Evolutionary conservation across 2,113 vertebrate species (phyloP), one percentile per base, ranked within the genome.

Genomic region (Argyrosomus japonicus): DNA sequence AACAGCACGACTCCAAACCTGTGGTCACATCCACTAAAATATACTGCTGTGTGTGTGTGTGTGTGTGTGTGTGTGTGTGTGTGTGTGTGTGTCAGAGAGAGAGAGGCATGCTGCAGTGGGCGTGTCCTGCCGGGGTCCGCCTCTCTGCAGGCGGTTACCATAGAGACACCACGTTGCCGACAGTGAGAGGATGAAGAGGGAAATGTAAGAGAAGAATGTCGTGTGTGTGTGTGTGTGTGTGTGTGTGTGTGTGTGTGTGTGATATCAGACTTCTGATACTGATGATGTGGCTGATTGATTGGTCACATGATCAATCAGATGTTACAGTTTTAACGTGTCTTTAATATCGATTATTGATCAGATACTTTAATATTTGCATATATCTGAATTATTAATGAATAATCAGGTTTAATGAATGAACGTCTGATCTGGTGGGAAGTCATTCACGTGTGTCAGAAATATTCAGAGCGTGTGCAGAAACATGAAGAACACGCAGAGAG

Each of bases 81-180:
- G 57, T 36, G 65, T 54, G 58, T 75, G 72, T 29, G 65, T 71
- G 75, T 73, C n/a, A 60, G 73, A n/a, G 50, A 54, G 65, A 3
- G 56, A 11, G 68, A 71, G 56, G 77, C 76, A 69, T 92, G 83
- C 87, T 90, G 88, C 92, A 91, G 90, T 92, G 89, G 90, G 90
- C n/a, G 90, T 88, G 89, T 69, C 74, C 67, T 76, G 21, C 23
- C 40, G 5, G 65, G 73, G 76, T 72, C 91, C 85, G 75, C 88
- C 91, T 92, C 86, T 88, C 84, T 88, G 87, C 89, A 89, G 89
- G 77, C 79, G 68, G 92, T 95, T 94, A 77, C 93, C 91, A 93
- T 73, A 68, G 91, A 86, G 84, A 94, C 88, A 51, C 70, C 83
- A 75, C 65, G 32, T 80, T 83, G 84, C 83, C 27, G 50, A 89